phyloP scores from a whole-genome alignment of 2,113 vertebrate species.

The Rhombomys opimus region DNA sequence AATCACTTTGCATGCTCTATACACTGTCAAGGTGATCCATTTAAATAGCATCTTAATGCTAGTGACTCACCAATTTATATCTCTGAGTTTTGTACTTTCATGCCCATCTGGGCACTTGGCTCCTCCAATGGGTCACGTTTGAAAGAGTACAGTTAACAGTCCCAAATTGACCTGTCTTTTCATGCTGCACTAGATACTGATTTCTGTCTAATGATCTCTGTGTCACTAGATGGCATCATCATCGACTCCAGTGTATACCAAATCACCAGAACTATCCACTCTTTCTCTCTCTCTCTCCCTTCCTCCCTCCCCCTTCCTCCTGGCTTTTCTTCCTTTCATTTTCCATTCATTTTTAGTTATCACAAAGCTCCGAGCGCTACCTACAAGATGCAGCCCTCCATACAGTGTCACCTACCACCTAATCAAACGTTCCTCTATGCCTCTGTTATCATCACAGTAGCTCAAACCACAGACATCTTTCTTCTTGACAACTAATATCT shows the following conservation, averaged over 20 bases:
- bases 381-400: not conserved
- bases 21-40: not conserved
- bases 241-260: not conserved
- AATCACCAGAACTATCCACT: not conserved
- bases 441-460: not conserved
- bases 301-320: too few species aligned
- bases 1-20: not conserved
- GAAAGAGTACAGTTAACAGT: slow-evolving; percentile 2
- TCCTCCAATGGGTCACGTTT: not conserved
- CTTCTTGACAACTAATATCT: not conserved
- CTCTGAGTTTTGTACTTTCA: slow-evolving; percentile 39
- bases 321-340: not conserved
- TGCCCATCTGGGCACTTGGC: not conserved
- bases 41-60: slow-evolving; percentile 10
- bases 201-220: not conserved
- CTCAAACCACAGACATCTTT: not conserved
- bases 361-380: not conserved
- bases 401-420: not conserved
- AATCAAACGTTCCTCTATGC: not conserved
- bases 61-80: slow-evolving; percentile 22
- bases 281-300: not conserved
- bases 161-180: not conserved
- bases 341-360: not conserved
- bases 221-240: not conserved
- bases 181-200: too few species aligned